Conservation (phyloP, 2,113 vertebrate species). For the Arothron firmamentum region DNA sequence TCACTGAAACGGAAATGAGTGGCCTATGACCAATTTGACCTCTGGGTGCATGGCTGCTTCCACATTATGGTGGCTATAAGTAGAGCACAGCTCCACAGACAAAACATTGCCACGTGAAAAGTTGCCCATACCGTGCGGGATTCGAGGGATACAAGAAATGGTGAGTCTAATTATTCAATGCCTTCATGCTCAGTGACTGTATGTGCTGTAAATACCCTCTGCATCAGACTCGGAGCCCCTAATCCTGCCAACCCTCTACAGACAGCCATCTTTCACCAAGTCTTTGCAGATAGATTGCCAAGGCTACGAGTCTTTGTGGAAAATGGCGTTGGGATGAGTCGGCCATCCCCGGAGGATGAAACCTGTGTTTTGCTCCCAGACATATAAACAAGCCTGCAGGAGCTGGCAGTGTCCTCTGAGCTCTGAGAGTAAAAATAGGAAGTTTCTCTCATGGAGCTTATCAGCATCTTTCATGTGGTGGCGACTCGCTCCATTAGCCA, state of each 20-base stretch:
- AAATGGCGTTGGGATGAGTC: conserved; percentile 26
- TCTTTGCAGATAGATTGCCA: conserved; percentile 33
- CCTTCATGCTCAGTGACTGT: not conserved
- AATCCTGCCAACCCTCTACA: conserved; percentile 26
- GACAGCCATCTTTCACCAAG: conserved; percentile 28
- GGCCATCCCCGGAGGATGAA: conserved; percentile 16
- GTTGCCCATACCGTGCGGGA: not conserved
- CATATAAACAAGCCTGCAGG: conserved; percentile 47
- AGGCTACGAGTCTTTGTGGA: conserved; percentile 39
- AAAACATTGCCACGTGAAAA: conserved; percentile 9
- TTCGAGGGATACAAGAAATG: too few relatives aligned
- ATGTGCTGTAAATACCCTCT: not conserved
- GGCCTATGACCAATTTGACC: conserved; percentile 48
- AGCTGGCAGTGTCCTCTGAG: conserved; percentile 16
- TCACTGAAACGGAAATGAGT: too few relatives aligned
- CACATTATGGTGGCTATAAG: conserved; percentile 41
- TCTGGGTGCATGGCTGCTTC: conserved; percentile 52
- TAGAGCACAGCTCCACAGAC: conserved; percentile 29
- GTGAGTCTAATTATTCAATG: too few relatives aligned
- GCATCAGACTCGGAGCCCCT: conserved; percentile 10
- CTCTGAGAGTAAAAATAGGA: conserved; percentile 44
- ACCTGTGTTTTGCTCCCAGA: conserved; percentile 28
- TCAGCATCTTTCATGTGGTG: conserved; percentile 1
- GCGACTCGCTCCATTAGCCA: conserved; percentile 1
- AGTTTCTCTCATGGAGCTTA: conserved; percentile 17